Evolutionary conservation across 2,888 invertebrate species (phyloP), one percentile per base, ranked within the genome.

Genomic region (Ceriagrion tenellum): DNA sequence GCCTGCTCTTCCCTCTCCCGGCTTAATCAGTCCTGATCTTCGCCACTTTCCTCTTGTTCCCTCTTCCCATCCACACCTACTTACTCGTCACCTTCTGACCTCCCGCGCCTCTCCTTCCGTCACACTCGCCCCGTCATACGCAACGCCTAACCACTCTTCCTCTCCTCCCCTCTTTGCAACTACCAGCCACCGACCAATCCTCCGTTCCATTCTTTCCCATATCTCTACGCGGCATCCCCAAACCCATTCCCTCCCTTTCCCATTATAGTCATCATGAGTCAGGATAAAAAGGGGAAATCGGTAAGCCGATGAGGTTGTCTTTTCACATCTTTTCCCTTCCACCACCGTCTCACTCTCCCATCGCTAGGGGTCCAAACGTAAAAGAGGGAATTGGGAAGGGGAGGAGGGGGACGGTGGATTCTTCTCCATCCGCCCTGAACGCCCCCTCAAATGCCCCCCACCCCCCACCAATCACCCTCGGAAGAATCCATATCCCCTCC

Each of bases 231-330:
- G 59, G 59, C 91, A 91, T 91, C 91, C 91, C 91, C 63, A 23
- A 55, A 20, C 47, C 56, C 90, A 59, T 59, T 90, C 90, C 47
- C 56, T n/a, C 35, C 69, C 59, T 90, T 90, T 90, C 91, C 63
- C 91, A 91, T 91, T 91, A 91, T 91, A 93, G 93, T 93, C 93
- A 93, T 93, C 93, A 69, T 93, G 93, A 93, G 93, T 93, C 93
- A 93, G 93, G 93, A 93, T 91, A 91, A 91, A 91, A 91, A 91
- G 40, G 55, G 63, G 40, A 91, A 91, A 91, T 91, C 91, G 91
- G 91, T 91, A 91, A 91, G 91, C 91, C 91, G 93, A 93, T 93
- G 93, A 69, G 93, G 93, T 93, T 93, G 93, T 93, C 93, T 74
- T 69, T 93, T 91, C 91, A 63, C 63, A 63, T 91, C 35, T 63